Evolutionary conservation across 2,113 vertebrate species (phyloP).

Genomic region (Danionella cerebrum): DNA sequence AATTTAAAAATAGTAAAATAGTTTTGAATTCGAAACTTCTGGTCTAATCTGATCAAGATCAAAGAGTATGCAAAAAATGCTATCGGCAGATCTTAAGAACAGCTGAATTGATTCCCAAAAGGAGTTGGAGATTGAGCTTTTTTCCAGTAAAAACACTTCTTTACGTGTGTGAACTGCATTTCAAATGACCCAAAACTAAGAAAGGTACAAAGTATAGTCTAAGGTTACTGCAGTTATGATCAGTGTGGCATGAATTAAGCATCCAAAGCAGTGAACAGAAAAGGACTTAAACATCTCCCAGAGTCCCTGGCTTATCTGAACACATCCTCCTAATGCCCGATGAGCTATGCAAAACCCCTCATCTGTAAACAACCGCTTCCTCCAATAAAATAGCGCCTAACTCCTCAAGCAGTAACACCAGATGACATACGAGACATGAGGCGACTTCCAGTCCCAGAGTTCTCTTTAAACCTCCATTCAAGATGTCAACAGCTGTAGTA

Average conservation of each 20-base stretch:
- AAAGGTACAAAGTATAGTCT: no score
- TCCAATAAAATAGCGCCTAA: neutral
- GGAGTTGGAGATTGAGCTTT: no score
- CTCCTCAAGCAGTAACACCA: neutral
- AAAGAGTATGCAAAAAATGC: no score
- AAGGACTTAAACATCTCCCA: neutral
- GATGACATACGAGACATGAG: neutral
- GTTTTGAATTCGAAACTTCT: no score
- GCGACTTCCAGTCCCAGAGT: neutral
- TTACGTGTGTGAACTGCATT: no score
- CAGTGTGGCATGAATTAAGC: neutral
- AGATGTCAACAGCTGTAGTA: neutral
- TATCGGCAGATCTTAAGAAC: no score
- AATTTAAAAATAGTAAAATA: no score
- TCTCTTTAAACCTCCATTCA: neutral
- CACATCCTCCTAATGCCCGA: neutral
- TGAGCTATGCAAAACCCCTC: constrained; percentile 2
- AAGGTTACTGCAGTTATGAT: neutral
- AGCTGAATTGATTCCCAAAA: no score
- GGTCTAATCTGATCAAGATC: no score
- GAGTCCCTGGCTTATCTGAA: neutral
- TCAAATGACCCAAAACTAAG: no score
- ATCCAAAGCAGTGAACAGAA: neutral
- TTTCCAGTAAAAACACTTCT: no score
- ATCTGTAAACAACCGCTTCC: neutral